Conservation (phyloP, 2,888 invertebrate species). For the Odontothrips loti region DNA sequence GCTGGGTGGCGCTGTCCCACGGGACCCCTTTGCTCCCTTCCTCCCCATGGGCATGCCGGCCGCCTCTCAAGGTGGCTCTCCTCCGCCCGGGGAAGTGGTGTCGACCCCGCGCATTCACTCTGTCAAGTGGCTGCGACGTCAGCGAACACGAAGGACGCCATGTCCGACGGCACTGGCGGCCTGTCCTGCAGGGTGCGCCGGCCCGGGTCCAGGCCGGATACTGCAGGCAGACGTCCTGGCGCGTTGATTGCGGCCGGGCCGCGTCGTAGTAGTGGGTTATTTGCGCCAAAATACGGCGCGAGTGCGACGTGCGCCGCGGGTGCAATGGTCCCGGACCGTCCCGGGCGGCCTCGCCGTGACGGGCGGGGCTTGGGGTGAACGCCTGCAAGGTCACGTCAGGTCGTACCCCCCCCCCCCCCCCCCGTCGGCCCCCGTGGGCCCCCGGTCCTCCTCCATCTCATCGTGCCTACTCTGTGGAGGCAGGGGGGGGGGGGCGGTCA, state of each 20-base stretch:
- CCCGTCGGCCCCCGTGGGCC: background rate
- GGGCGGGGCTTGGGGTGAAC: slow-evolving; percentile 2
- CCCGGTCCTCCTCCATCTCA: background rate
- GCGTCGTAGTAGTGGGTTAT: too few relatives aligned
- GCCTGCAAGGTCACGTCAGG: slow-evolving; percentile 23
- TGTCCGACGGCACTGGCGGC: too few relatives aligned
- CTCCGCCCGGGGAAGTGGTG: too few relatives aligned
- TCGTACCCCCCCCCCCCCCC: background rate
- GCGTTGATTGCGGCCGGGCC: too few relatives aligned
- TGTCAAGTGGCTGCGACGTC: too few relatives aligned
- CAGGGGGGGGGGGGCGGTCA: background rate
- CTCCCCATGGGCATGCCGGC: too few relatives aligned
- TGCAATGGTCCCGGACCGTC: background rate
- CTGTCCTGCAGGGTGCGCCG: too few relatives aligned
- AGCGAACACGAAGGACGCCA: too few relatives aligned
- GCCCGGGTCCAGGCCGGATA: too few relatives aligned
- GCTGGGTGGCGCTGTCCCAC: background rate
- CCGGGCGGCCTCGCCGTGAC: background rate
- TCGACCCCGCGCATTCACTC: too few relatives aligned
- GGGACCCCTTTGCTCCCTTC: background rate
- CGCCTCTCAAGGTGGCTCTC: too few relatives aligned
- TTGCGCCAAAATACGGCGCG: background rate
- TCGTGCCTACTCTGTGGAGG: background rate
- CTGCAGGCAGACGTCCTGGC: too few relatives aligned
- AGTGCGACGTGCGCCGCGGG: background rate